A percentile compares a stretch with the other conserved stretches of the same genome.
These are phyloP conservation scores for Megaptera novaeangliae DNA, from an alignment of 2,113 vertebrate genomes.

Conservation along the genomic window DNA sequence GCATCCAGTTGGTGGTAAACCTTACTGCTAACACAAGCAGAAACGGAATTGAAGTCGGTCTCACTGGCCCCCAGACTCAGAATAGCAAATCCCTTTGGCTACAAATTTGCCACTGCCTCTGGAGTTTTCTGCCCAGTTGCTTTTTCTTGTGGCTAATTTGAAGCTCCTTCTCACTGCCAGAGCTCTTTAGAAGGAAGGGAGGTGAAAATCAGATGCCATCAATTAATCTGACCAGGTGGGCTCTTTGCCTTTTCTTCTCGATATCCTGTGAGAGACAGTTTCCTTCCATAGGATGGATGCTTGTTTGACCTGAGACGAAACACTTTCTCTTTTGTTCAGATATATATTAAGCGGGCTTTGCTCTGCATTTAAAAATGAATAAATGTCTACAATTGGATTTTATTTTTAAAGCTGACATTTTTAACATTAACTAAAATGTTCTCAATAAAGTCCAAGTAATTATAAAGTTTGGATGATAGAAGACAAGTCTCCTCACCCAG, in stretches of 20 bases:
- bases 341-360: background rate
- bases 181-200: background rate
- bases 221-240: background rate
- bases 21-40: background rate
- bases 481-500: background rate
- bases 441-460: background rate
- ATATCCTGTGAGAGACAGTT: background rate
- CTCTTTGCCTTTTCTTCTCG: background rate
- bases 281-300: background rate
- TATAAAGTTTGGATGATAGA: background rate
- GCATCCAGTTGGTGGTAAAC: background rate
- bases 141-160: background rate
- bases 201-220: background rate
- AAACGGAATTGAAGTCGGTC: fast-evolving
- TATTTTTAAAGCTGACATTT: background rate
- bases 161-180: background rate
- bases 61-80: background rate
- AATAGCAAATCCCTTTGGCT: background rate
- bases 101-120: background rate
- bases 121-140: background rate
- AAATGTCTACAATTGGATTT: background rate
- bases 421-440: background rate
- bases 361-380: background rate
- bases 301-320: background rate
- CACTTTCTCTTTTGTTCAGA: background rate